Evolutionary conservation across 2,113 vertebrate genomes (phyloP).

Genomic region (Apus apus): DNA sequence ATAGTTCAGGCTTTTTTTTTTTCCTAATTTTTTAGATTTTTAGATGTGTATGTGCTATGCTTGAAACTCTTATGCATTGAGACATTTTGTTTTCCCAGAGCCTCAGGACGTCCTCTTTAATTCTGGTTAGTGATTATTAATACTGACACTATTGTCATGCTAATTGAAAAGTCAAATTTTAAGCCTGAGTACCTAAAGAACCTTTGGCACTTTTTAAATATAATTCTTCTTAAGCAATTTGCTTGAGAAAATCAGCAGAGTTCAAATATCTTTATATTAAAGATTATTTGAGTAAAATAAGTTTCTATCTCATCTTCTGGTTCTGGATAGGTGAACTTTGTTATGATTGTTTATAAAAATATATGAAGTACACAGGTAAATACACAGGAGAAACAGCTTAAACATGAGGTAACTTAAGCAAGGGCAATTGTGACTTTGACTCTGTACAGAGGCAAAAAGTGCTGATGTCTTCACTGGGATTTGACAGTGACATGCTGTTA

Average conservation of each 20-base stretch:
- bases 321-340: neutral
- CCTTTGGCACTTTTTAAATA: constrained; percentile 17
- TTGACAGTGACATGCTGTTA: neutral
- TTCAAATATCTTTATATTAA: neutral
- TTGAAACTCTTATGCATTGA: constrained; percentile 15
- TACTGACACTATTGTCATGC: constrained; percentile 67
- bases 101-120: constrained; percentile 47
- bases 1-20: neutral
- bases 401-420: neutral
- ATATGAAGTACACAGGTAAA: neutral
- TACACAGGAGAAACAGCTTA: neutral
- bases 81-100: constrained; percentile 56
- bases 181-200: constrained; percentile 45
- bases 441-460: neutral
- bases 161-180: constrained; percentile 65
- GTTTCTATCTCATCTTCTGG: neutral
- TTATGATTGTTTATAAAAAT: neutral
- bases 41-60: neutral
- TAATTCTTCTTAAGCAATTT: constrained; percentile 5
- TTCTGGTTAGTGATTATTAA: constrained; percentile 56
- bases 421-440: neutral
- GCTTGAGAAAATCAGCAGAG: neutral
- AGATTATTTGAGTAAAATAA: neutral
- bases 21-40: neutral
- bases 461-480: neutral